A percentile compares a stretch with the other conserved stretches of the same genome.
Evolutionary conservation across 2,797 vertebrate species (phyloP).

Genomic region (Enoplosus armatus): DNA sequence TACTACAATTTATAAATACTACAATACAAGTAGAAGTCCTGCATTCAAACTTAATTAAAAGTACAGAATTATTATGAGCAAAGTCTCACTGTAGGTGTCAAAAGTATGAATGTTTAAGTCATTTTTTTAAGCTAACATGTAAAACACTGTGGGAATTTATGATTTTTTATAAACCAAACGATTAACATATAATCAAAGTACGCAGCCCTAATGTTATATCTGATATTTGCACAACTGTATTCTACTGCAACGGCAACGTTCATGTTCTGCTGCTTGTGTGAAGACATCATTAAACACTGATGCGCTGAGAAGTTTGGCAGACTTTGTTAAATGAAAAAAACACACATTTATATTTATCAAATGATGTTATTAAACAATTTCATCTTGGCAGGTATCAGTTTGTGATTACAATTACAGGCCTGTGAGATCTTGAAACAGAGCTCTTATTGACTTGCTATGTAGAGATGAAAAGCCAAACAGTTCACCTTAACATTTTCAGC

Average conservation of each 20-base stretch:
- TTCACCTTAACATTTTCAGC: conserved; percentile 13
- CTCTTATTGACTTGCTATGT: neutral
- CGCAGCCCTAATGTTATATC: too few species aligned
- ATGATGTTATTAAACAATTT: neutral
- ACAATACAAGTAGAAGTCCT: too few species aligned
- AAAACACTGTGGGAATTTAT: too few species aligned
- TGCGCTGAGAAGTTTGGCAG: too few species aligned
- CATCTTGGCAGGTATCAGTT: neutral
- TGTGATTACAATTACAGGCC: neutral
- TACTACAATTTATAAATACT: neutral
- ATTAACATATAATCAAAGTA: too few species aligned
- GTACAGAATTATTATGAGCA: neutral
- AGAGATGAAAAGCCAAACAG: neutral
- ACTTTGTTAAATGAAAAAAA: neutral
- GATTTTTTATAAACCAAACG: neutral
- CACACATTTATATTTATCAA: neutral
- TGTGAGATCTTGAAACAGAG: neutral
- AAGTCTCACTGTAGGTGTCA: neutral
- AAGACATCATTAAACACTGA: neutral
- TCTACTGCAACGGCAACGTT: neutral
- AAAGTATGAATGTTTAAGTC: neutral
- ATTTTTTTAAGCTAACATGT: neutral
- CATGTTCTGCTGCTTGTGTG: neutral
- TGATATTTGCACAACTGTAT: too few species aligned
- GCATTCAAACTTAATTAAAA: neutral